A percentile compares a stretch with the other conserved stretches of the same genome.
Conservation (phyloP, 1,140 invertebrate genomes). For the Pomacea maculata region DNA sequence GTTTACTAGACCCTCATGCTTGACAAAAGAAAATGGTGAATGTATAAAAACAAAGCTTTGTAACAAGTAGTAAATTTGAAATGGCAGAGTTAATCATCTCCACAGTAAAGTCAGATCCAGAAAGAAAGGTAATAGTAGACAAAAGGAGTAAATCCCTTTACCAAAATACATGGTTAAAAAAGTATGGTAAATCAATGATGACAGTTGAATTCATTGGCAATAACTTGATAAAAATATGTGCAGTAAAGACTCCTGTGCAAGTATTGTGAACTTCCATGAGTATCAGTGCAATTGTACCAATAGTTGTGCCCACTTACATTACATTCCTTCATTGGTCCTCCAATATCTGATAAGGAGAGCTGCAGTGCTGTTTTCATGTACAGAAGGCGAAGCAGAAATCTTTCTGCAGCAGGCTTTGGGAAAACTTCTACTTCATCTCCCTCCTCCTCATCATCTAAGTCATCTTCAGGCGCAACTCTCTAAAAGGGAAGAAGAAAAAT, state of each 20-base stretch:
- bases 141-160: too few relatives aligned
- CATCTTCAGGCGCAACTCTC: conserved; percentile 44
- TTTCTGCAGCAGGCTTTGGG: conserved; percentile 85
- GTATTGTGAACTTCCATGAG: too few relatives aligned
- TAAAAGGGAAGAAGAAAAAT: conserved; percentile 22
- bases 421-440: conserved; percentile 72
- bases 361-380: conserved; percentile 83
- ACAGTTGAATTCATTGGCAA: too few relatives aligned
- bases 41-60: neutral
- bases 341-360: conserved; percentile 79
- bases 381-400: conserved; percentile 84
- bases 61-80: too few relatives aligned
- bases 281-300: neutral
- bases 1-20: too few relatives aligned
- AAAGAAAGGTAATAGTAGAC: too few relatives aligned
- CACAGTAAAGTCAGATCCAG: too few relatives aligned
- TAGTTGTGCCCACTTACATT: conserved; percentile 70
- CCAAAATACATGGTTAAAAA: too few relatives aligned
- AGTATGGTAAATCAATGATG: too few relatives aligned
- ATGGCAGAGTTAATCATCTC: too few relatives aligned
- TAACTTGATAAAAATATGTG: too few relatives aligned
- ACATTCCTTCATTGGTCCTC: conserved; percentile 68
- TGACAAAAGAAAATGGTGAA: neutral
- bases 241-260: too few relatives aligned
- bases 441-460: conserved; percentile 44